These are phyloP conservation scores for Larimichthys polyactis DNA, from an alignment of 2,113 vertebrate genomes.

Conservation along the genomic window DNA sequence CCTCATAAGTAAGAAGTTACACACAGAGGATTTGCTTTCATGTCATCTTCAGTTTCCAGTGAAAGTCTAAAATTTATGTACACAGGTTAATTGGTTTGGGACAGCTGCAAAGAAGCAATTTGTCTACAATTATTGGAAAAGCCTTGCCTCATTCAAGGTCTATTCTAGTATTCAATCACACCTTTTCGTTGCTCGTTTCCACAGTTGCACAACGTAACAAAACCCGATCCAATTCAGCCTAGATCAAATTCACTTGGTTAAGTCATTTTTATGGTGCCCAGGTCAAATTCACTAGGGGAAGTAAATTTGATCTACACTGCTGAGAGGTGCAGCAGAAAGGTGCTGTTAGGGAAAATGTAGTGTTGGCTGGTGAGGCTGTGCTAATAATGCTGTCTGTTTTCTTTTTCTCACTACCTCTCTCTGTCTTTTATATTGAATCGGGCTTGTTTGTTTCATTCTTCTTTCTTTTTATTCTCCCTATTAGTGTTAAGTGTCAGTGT, in stretches of 20 bases:
- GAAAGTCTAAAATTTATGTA: slow-evolving; percentile 25
- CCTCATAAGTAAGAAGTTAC: background rate
- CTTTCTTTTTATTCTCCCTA: background rate
- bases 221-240: slow-evolving; percentile 50
- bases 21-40: background rate
- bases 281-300: slow-evolving; percentile 53
- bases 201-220: slow-evolving; percentile 25
- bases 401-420: background rate
- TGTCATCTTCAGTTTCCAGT: slow-evolving; percentile 4
- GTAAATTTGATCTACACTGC: slow-evolving; percentile 57
- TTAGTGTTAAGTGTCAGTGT: background rate
- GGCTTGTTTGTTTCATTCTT: background rate
- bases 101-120: slow-evolving; percentile 60
- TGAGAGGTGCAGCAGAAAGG: slow-evolving; percentile 25
- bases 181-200: slow-evolving; percentile 28
- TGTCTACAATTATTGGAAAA: slow-evolving; percentile 38
- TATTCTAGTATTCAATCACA: slow-evolving; percentile 22
- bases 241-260: slow-evolving; percentile 63
- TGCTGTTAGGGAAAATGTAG: slow-evolving; percentile 16
- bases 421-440: background rate
- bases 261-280: slow-evolving; percentile 57
- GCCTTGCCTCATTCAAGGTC: slow-evolving; percentile 44
- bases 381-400: slow-evolving; percentile 2
- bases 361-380: background rate
- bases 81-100: slow-evolving; percentile 58